phyloP scores from a whole-genome alignment of 2,797 vertebrate genomes.

The Ctenopoma multispine region DNA sequence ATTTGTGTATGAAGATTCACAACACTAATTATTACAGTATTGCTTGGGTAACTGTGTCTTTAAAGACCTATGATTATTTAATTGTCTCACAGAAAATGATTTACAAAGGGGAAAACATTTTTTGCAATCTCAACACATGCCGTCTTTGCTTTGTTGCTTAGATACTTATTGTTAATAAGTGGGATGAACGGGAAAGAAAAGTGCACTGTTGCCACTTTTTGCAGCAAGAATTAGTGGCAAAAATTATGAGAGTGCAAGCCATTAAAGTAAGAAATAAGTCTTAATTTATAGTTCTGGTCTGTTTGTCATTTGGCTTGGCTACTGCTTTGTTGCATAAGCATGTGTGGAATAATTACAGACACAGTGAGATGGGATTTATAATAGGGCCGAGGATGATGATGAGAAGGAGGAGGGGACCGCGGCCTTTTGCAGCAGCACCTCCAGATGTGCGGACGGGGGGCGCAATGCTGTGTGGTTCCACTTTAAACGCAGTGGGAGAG shows the following conservation, averaged over 20 bases:
- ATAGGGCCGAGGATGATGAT: conserved; percentile 68
- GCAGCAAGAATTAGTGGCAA: conserved; percentile 81
- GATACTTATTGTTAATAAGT: conserved; percentile 73
- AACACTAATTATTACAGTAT: conserved; percentile 52
- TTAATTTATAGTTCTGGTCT: conserved; percentile 84
- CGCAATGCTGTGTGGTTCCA: conserved; percentile 61
- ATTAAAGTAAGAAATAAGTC: conserved; percentile 79
- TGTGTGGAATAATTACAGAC: conserved; percentile 81
- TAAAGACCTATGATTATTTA: conserved; percentile 73
- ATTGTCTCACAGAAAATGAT: conserved; percentile 59
- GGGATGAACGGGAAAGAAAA: conserved; percentile 65
- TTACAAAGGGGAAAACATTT: conserved; percentile 64
- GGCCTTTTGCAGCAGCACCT: conserved; percentile 56
- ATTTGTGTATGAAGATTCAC: conserved; percentile 50
- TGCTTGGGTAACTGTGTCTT: conserved; percentile 53
- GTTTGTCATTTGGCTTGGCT: conserved; percentile 87
- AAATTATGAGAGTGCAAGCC: conserved; percentile 83
- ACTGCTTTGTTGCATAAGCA: conserved; percentile 83
- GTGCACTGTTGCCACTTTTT: conserved; percentile 74
- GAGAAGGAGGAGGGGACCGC: conserved; percentile 44
- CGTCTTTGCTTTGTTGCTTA: conserved; percentile 82
- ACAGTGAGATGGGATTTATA: conserved; percentile 78
- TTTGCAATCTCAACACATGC: conserved; percentile 55
- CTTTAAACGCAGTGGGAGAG: conserved; percentile 78
- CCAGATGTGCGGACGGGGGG: conserved; percentile 73